Evolutionary conservation across 92 coral and sea anemone genomes (phyloP).

Genomic region (Montipora capitata): DNA sequence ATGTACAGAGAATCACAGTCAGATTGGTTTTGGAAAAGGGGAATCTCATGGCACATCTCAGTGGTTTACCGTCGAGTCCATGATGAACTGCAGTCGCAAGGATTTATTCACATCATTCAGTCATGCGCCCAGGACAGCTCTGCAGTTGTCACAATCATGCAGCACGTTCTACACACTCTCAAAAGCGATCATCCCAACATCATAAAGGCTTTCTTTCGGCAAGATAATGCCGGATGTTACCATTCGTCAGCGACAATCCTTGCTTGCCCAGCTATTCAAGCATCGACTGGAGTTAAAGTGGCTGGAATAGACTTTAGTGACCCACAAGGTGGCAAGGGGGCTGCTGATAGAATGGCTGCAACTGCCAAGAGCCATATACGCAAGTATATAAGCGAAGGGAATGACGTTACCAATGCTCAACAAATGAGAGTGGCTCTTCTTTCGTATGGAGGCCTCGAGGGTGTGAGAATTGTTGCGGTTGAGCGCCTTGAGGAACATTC

Average conservation of each 20-base stretch:
- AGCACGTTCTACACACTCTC: too few species aligned
- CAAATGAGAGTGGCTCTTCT: conserved; percentile 21
- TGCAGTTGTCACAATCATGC: too few species aligned
- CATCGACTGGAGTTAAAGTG: too few species aligned
- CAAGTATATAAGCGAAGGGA: conserved; percentile 8
- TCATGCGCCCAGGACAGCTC: too few species aligned
- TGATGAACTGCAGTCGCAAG: conserved; percentile 61
- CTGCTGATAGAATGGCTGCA: conserved; percentile 53
- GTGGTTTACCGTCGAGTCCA: conserved; percentile 47
- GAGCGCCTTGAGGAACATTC: too few species aligned
- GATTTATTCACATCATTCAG: conserved; percentile 47
- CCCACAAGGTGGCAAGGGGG: conserved; percentile 56
- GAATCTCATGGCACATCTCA: conserved; percentile 67
- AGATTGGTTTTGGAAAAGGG: conserved; percentile 68
- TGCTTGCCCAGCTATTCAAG: too few species aligned
- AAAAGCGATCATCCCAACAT: too few species aligned
- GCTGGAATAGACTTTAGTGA: conserved; percentile 58
- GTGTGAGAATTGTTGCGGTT: conserved; percentile 12
- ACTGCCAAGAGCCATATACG: conserved; percentile 34
- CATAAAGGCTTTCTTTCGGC: too few species aligned
- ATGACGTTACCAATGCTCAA: conserved; percentile 34
- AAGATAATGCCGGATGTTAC: too few species aligned
- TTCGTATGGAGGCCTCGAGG: conserved; percentile 34
- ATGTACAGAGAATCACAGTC: conserved; percentile 60
- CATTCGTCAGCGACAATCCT: too few species aligned